These are phyloP conservation scores for Fundulus diaphanus DNA, from an alignment of 2,797 vertebrate genomes.

Conservation along the genomic window DNA sequence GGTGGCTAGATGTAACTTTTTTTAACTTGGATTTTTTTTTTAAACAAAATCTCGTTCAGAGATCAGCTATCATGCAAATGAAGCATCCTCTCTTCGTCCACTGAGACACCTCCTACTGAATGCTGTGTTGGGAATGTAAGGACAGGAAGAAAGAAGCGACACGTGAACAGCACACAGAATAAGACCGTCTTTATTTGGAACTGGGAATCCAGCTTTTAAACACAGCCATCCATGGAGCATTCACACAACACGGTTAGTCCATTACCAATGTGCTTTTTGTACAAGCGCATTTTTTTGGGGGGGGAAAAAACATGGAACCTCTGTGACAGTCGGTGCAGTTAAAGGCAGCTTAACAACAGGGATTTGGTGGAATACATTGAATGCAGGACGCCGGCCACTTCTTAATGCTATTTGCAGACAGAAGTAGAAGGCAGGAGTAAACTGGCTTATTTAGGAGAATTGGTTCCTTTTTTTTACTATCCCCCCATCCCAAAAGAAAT, in stretches of 20 bases:
- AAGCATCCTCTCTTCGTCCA: too few relatives aligned
- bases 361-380: constrained; percentile 39
- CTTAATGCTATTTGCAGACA: constrained; percentile 50
- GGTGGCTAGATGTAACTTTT: not conserved
- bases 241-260: constrained; percentile 61
- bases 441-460: constrained; percentile 4
- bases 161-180: constrained; percentile 33
- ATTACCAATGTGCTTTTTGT: constrained; percentile 66
- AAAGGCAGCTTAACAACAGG: constrained; percentile 69
- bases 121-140: constrained; percentile 8
- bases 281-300: constrained; percentile 68
- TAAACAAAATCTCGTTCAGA: not conserved
- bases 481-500: not conserved
- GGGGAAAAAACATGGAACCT: constrained; percentile 61
- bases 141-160: not conserved
- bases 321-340: constrained; percentile 67
- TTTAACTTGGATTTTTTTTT: not conserved
- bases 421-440: constrained; percentile 45
- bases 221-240: constrained; percentile 71
- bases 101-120: not conserved
- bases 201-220: constrained; percentile 73
- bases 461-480: not conserved
- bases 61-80: too few relatives aligned
- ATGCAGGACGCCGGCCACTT: constrained; percentile 28
- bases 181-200: constrained; percentile 78